Percentiles rank a stretch among this genome's conserved stretches.
Evolutionary conservation across 2,797 vertebrate species (phyloP).

Genomic region (Masticophis lateralis): DNA sequence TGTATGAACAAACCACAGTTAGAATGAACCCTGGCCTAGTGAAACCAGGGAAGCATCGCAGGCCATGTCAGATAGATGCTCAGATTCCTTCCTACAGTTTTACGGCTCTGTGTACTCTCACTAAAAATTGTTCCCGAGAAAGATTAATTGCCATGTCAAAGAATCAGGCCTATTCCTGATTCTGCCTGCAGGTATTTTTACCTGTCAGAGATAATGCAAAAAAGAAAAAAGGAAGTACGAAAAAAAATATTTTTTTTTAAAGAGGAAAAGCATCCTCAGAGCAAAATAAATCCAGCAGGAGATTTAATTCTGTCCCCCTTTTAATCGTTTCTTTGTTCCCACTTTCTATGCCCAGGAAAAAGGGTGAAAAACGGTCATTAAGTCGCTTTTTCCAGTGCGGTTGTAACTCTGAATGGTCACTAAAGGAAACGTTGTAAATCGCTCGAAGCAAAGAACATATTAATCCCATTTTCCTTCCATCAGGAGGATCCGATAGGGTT

Average conservation of each 20-base stretch:
- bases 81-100: background rate
- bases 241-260: too few relatives aligned
- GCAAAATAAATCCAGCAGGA: background rate
- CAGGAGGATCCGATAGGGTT: too few relatives aligned
- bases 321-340: background rate
- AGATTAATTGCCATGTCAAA: background rate
- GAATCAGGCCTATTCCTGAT: background rate
- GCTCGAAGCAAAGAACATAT: too few relatives aligned
- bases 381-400: too few relatives aligned
- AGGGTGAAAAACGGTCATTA: too few relatives aligned
- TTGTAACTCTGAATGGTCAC: too few relatives aligned
- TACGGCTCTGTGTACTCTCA: background rate
- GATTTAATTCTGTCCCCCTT: background rate
- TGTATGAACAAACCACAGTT: background rate
- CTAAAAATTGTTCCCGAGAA: background rate
- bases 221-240: too few relatives aligned
- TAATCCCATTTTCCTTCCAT: too few relatives aligned
- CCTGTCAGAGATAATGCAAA: background rate
- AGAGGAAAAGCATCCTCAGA: too few relatives aligned
- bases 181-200: background rate
- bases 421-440: too few relatives aligned
- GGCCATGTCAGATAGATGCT: background rate
- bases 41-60: background rate
- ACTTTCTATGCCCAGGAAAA: too few relatives aligned
- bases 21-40: background rate